Evolutionary conservation across 2,797 vertebrate species (phyloP).

Genomic region (Myripristis murdjan): DNA sequence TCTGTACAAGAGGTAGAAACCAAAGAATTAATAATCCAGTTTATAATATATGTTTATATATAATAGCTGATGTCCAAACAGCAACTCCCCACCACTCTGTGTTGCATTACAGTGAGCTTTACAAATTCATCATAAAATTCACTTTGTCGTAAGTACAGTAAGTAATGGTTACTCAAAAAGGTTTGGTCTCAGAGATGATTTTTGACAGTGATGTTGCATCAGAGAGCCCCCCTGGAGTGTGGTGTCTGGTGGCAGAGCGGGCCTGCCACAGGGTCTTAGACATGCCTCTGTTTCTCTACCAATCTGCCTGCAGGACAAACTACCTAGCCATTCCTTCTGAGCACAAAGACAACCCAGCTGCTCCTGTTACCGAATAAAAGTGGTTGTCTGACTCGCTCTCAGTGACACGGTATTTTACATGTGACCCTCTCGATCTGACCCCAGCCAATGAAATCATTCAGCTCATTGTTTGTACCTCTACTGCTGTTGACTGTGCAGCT

Average conservation of each 20-base stretch:
- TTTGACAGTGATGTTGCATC: not conserved
- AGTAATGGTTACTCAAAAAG: slow-evolving; percentile 7
- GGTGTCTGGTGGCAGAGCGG: not conserved
- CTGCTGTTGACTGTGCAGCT: slow-evolving; percentile 36
- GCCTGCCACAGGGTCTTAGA: slow-evolving; percentile 61
- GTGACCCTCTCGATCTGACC: slow-evolving; percentile 42
- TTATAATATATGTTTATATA: too few species aligned
- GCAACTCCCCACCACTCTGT: not conserved
- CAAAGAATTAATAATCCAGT: too few species aligned
- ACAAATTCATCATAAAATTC: not conserved
- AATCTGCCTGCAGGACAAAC: slow-evolving; percentile 89
- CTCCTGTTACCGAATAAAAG: slow-evolving; percentile 93
- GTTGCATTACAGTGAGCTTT: slow-evolving; percentile 4
- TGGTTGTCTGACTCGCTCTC: slow-evolving; percentile 70
- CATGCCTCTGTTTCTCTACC: slow-evolving; percentile 69
- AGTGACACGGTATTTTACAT: slow-evolving; percentile 85
- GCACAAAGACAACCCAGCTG: slow-evolving; percentile 92
- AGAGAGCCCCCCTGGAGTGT: not conserved
- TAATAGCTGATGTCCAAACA: slow-evolving; percentile 5
- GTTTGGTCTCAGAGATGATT: not conserved
- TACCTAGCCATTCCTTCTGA: slow-evolving; percentile 96
- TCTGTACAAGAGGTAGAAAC: slow-evolving; percentile 6
- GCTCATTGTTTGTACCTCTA: slow-evolving; percentile 51
- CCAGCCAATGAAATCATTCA: slow-evolving; percentile 42
- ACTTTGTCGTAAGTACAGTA: not conserved